Evolutionary conservation across 92 coral and sea anemone species (phyloP), one percentile per base, ranked within the genome.

Genomic region (Heteractis magnifica): DNA sequence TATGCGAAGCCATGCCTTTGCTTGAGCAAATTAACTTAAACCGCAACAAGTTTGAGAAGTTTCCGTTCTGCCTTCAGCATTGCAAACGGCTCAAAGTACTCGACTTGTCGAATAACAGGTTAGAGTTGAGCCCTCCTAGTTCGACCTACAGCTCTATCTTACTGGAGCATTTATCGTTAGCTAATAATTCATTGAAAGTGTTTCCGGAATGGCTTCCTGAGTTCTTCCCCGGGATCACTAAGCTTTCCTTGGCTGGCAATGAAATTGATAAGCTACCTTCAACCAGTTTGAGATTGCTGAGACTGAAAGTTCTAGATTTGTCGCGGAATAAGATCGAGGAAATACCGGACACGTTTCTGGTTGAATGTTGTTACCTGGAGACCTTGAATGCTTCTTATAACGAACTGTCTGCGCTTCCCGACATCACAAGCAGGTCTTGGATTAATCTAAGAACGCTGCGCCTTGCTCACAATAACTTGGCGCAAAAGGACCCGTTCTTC

Each of bases 121-220:
- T 76, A 73, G 71, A 75, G 48, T 76, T 77, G 10, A 77, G 72
- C 10, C 93, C 90, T 13, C 83, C 77, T 26, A 49, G 51, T 21
- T 20, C 64, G 12, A 70, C 68, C 5, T 44, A 52, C 11, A 80
- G 81, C 62, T 81, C 94, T 52, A 81, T 92, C n/a, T 59, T 83
- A 77, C 84, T 94, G 11, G 94, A 86, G 68, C 85, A 88, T 75
- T 86, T 97, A 50, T 86, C 92, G 62, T 59, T 97, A 65, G 93
- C 99, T 3, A 84, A 94, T 83, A 97, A 94, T 74, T 76, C 77
- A 4, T 79, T 90, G 65, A 60, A 86, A 53, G 77, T 77, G 56
- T 86, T 97, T 75, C 99, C 99, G 4, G 87, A 85, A 41, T 90
- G 99, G 94, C 75, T 97, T 2, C 87, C 91, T 1, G 90, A 86